phyloP scores from a whole-genome alignment of 2,113 vertebrate species.

The Cathartes aura region DNA sequence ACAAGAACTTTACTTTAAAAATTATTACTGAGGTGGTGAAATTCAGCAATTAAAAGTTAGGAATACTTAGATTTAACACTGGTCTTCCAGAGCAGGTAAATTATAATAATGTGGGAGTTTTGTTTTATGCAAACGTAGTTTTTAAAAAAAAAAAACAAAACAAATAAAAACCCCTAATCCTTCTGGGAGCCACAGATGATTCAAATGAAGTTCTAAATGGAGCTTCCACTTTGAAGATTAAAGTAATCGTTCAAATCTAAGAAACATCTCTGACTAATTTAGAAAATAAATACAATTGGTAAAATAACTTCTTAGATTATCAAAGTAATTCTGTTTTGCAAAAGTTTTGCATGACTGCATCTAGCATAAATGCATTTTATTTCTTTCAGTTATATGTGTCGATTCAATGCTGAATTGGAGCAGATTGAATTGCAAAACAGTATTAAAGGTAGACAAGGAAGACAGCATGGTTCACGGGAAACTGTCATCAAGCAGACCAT shows the following conservation, averaged over 20 bases:
- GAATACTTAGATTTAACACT: neutral
- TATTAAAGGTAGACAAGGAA: slow-evolving; percentile 92
- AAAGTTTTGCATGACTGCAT: neutral
- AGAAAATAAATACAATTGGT: neutral
- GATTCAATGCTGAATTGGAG: slow-evolving; percentile 89
- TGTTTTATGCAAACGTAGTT: neutral
- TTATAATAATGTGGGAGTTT: neutral
- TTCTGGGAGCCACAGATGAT: neutral
- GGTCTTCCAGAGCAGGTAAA: neutral
- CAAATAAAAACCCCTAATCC: neutral
- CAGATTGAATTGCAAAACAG: slow-evolving; percentile 93
- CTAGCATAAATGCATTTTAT: neutral
- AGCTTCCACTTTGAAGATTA: neutral
- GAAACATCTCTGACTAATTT: neutral
- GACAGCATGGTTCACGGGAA: slow-evolving; percentile 88
- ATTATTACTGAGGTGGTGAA: neutral
- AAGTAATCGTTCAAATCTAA: neutral
- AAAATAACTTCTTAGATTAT: neutral
- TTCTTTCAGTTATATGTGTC: slow-evolving; percentile 87
- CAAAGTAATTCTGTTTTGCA: neutral
- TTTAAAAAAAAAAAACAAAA: neutral
- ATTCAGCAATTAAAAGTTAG: neutral
- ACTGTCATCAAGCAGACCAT: slow-evolving; percentile 87
- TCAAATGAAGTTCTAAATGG: neutral
- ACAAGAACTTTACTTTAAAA: neutral